Conservation (phyloP, 2,797 vertebrate species). For the Malurus splendens region DNA sequence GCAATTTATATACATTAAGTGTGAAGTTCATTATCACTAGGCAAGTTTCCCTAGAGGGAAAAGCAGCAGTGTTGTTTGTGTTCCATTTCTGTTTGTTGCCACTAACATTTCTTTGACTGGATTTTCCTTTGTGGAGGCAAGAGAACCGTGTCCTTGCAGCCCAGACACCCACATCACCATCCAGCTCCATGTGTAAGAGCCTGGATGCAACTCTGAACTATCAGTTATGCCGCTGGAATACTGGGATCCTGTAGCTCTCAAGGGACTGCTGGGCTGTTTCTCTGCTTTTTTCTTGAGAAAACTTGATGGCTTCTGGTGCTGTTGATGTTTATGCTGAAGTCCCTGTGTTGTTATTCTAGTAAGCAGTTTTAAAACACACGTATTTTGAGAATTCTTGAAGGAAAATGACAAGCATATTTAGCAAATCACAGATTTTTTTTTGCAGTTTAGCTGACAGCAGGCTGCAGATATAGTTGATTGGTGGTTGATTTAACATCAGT, state of each 20-base stretch:
- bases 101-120: background rate
- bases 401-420: background rate
- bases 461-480: background rate
- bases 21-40: background rate
- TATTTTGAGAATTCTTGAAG: background rate
- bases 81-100: background rate
- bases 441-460: background rate
- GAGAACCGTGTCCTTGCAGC: background rate
- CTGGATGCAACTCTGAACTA: background rate
- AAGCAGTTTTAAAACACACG: background rate
- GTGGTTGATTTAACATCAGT: background rate
- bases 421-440: background rate
- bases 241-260: background rate
- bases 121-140: background rate
- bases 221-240: background rate
- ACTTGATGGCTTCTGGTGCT: background rate
- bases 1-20: background rate
- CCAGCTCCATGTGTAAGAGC: background rate
- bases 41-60: background rate
- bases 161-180: background rate
- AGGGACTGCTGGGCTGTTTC: background rate
- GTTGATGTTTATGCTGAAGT: background rate
- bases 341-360: background rate
- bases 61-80: background rate
- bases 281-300: background rate